Evolutionary conservation across 2,888 invertebrate species (phyloP).

Genomic region (Agrenia bidenticulata): DNA sequence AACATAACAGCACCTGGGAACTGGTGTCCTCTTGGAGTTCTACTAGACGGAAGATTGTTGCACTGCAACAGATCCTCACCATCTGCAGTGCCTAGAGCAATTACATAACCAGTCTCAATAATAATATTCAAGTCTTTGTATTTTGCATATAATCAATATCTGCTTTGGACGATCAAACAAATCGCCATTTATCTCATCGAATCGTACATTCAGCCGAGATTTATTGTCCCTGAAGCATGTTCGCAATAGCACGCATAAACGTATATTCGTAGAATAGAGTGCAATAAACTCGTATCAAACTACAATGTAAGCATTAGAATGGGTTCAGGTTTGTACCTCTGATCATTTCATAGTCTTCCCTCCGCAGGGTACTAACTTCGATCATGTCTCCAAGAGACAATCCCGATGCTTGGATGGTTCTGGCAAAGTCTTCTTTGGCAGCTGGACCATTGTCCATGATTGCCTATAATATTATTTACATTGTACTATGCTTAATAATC

Average conservation of each 20-base stretch:
- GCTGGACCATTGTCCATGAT: constrained; percentile 77
- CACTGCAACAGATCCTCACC: constrained; percentile 85
- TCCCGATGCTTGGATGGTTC: constrained; percentile 68
- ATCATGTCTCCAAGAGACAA: constrained; percentile 75
- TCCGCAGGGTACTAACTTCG: constrained; percentile 65
- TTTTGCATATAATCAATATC: constrained; percentile 4
- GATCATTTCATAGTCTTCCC: constrained; percentile 71
- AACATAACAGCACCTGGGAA: constrained; percentile 62
- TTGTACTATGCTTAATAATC: no score
- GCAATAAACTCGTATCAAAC: neutral
- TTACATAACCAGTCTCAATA: constrained; percentile 17
- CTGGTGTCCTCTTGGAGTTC: constrained; percentile 61
- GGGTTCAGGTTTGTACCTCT: constrained; percentile 56
- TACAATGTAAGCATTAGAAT: neutral
- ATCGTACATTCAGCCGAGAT: no score
- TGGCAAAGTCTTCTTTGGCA: constrained; percentile 60
- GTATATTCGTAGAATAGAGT: neutral
- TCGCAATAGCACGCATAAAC: no score
- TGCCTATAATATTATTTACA: constrained; percentile 57
- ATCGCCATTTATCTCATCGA: no score
- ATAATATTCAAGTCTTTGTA: constrained; percentile 2
- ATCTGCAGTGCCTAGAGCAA: constrained; percentile 63
- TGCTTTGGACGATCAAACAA: no score
- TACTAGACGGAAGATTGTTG: constrained; percentile 67
- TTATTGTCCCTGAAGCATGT: no score